Evolutionary conservation across 1,140 invertebrate species (phyloP).

Genomic region (Drosophila repletoides): DNA sequence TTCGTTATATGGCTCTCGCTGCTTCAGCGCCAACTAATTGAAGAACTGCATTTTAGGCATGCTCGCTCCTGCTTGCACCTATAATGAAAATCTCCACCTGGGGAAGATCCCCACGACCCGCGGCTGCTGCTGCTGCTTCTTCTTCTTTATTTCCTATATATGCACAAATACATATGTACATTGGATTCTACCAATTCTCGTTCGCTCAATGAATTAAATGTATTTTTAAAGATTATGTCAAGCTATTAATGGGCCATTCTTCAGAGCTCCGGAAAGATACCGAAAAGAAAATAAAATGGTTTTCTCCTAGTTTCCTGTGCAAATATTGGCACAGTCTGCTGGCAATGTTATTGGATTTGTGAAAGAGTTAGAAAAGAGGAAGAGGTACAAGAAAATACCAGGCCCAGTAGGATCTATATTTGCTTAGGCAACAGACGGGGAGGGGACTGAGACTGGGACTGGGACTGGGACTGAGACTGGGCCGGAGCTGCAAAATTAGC

Average conservation of each 20-base stretch:
- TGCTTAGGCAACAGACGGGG: conserved; percentile 55
- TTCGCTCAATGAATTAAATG: conserved; percentile 54
- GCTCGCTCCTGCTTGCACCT: conserved; percentile 49
- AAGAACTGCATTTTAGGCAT: conserved; percentile 53
- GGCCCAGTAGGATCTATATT: too few species aligned
- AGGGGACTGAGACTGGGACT: neutral
- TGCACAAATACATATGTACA: too few species aligned
- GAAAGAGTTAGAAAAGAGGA: conserved; percentile 53
- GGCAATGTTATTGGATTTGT: too few species aligned
- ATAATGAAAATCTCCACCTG: too few species aligned
- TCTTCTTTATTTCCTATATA: conserved; percentile 12
- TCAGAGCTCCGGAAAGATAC: neutral
- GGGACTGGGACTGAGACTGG: neutral
- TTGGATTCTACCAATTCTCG: conserved; percentile 16
- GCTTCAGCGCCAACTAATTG: conserved; percentile 75
- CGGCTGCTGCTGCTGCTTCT: neutral
- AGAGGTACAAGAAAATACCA: neutral
- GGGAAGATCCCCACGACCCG: neutral
- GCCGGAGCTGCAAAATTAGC: conserved; percentile 70
- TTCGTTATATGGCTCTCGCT: conserved; percentile 26
- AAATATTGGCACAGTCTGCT: conserved; percentile 73
- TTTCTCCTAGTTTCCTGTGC: conserved; percentile 56
- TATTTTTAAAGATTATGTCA: conserved; percentile 45
- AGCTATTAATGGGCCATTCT: conserved; percentile 44
- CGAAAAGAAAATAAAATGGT: conserved; percentile 66